Evolutionary conservation across 2,888 invertebrate genomes (phyloP), one percentile per base, ranked within the genome.

Genomic region (Ametastegia equiseti): DNA sequence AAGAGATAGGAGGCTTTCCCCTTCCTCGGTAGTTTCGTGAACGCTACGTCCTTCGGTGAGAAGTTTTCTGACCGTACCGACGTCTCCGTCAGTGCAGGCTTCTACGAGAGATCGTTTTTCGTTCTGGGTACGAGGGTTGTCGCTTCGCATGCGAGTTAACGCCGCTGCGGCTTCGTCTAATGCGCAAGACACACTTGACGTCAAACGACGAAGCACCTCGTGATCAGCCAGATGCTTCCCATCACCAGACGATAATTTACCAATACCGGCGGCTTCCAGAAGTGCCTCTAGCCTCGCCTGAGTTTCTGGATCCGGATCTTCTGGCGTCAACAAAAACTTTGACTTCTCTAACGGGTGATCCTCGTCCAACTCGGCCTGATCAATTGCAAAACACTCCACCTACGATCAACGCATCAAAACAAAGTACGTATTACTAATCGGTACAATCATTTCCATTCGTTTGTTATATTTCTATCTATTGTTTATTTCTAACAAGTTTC

Each of bases 81-180:
- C 97, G 94, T 98, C 98, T 86, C 98, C 98, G 93, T 98, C 98
- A 84, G 97, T 97, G 91, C 98, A 98, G 83, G 98, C 98, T 92
- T 98, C 98, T 84, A 97, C 97, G 86, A 98, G 93, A 78, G 97
- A 96, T 85, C 96, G 94, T 85, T 94, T 95, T 85, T 93, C 93
- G 87, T 93, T 93, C 84, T 92, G 93, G 86, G 95, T 94, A 83
- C 95, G 94, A 83, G 95, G 95, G 91, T 96, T 97, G 92, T 98
- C 98, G 92, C 96, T 96, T 89, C 98, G 96, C 98, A 98, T 98
- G 92, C 98, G 96, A 87, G 98, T 98, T 86, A 99, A 94, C 81
- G 98, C 98, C 88, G 98, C 98, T 84, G 98, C 98, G 82, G 98
- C 98, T 93, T 98, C 98, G 94, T 98, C 98, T 90, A 99, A 95